Base-by-base conservation (phyloP, 2,113 vertebrate species). In the Xenopus laevis region DNA sequence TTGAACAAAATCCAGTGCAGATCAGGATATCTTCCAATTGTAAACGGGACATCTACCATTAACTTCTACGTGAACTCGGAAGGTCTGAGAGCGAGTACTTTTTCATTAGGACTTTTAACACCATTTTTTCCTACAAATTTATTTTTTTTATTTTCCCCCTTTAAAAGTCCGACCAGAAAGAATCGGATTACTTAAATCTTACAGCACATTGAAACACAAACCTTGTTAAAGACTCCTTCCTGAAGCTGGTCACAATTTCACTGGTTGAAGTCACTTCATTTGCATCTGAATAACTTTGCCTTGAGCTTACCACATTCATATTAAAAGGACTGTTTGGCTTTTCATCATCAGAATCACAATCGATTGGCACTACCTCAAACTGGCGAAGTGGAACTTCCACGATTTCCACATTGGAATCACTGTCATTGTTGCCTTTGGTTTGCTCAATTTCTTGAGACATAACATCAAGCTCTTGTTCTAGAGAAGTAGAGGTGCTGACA, bases 191-290 rank as follows among this genome's bases (percentile, higher is more conserved):
- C n/a, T n/a, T n/a, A n/a, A n/a, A n/a, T 23, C 7, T 58, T 58
- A 58, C 55, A 58, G 17, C n/a, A 21, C 21, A 60, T 6, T 21
- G 10, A 60, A n/a, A n/a, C n/a, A n/a, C 58, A 87, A 71, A 92
- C 90, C 89, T 90, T 74, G 65, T 84, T 67, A 78, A 82, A 61
- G 71, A 18, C 13, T 80, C 80, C 53, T 86, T 82, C 45, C 67
- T 81, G 18, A 64, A 83, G 67, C 79, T 89, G 21, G 89, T 79
- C 11, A 91, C 93, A 81, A 98, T 92, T 83, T 98, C 97, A 80
- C 95, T 97, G 69, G 96, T 99, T 57, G 97, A 99, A 71, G 92
- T 95, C 71, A 98, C 95, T 88, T 97, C 94, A 80, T 93, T 89
- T 0, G 79, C 63, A 63, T 90, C 91, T 1, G 78, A 44, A 3